A percentile compares a stretch with the other conserved stretches of the same genome.
Conservation (phyloP, 2,113 vertebrate species). For the Anser cygnoides region DNA sequence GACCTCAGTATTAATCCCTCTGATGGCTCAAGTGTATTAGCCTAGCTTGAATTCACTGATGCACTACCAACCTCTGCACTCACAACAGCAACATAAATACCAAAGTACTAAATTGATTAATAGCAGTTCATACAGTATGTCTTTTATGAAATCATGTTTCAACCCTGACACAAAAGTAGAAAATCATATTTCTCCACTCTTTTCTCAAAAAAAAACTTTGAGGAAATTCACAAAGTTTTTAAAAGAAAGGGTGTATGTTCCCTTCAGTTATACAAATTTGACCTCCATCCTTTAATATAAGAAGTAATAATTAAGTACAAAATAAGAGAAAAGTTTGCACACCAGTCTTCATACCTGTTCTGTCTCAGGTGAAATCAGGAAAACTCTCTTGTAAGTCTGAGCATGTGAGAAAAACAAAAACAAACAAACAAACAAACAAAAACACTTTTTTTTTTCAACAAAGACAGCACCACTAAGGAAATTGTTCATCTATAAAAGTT, state of each 20-base stretch:
- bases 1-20: neutral
- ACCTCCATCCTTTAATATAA: neutral
- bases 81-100: neutral
- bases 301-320: neutral
- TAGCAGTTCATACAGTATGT: neutral
- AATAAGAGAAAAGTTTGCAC: neutral
- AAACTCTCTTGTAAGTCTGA: neutral
- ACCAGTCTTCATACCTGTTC: neutral
- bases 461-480: neutral
- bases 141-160: neutral
- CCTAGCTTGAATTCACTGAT: neutral
- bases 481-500: neutral
- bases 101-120: neutral
- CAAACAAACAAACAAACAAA: neutral
- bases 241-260: neutral
- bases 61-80: neutral
- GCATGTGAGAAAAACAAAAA: too few relatives aligned
- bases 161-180: neutral
- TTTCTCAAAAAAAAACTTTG: too few relatives aligned
- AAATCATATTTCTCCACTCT: neutral
- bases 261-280: neutral
- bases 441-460: neutral
- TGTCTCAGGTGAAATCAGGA: neutral
- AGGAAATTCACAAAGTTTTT: neutral
- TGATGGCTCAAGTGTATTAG: neutral